Conservation (phyloP, 2,888 invertebrate genomes). For the Hetaerina titia region DNA sequence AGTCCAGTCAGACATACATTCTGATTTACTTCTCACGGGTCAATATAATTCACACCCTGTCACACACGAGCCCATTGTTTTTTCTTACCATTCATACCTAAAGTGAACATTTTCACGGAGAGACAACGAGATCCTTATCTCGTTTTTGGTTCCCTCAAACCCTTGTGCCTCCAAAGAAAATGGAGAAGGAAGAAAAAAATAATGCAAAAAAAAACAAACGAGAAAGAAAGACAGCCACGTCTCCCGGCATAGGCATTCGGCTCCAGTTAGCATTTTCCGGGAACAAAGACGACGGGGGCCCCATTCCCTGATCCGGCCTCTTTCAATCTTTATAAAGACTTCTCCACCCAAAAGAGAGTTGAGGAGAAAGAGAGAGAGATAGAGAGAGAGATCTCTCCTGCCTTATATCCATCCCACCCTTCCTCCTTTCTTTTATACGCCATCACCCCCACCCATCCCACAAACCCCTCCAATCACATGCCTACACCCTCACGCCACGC, state of each 20-base stretch:
- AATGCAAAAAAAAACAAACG: neutral
- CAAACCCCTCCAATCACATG: neutral
- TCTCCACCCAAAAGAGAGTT: neutral
- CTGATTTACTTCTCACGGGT: neutral
- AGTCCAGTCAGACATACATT: no score
- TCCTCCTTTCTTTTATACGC: neutral
- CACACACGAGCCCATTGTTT: neutral
- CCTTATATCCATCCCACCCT: neutral
- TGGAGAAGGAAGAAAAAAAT: neutral
- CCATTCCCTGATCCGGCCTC: conserved; percentile 35
- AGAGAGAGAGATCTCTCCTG: neutral
- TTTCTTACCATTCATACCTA: neutral
- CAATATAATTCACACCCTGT: neutral
- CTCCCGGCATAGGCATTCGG: neutral
- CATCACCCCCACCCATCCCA: neutral
- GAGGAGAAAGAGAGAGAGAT: neutral
- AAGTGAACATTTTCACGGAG: neutral
- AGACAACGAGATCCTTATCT: neutral
- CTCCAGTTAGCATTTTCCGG: conserved; percentile 50
- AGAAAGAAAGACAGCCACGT: conserved; percentile 9
- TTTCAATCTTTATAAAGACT: conserved; percentile 24
- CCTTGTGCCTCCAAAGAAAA: neutral
- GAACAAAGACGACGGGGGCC: conserved; percentile 16
- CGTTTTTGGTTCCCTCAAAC: neutral
- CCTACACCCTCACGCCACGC: neutral